Percentiles rank a stretch among this genome's conserved stretches.
These are phyloP conservation scores for Diloba caeruleocephala DNA, from an alignment of 2,888 invertebrate species.

Conservation along the genomic window DNA sequence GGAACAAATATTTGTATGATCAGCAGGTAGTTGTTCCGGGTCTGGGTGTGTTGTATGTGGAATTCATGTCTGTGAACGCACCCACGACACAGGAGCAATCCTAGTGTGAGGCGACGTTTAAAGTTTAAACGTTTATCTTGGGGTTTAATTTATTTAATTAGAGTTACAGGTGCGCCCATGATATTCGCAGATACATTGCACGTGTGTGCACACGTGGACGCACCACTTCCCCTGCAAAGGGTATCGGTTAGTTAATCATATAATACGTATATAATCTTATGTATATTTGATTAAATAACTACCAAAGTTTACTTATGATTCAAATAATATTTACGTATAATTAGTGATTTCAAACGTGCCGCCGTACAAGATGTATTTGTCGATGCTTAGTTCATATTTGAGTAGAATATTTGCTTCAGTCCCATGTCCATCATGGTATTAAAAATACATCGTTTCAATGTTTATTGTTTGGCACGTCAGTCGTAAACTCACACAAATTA, in stretches of 20 bases:
- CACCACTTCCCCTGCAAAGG: too few species aligned
- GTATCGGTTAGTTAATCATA: not conserved
- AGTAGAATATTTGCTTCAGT: not conserved
- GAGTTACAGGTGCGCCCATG: too few species aligned
- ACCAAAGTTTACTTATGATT: not conserved
- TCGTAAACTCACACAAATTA: not conserved
- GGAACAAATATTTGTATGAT: too few species aligned
- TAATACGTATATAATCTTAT: not conserved
- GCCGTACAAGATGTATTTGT: not conserved
- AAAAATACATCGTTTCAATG: not conserved
- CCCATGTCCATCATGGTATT: not conserved
- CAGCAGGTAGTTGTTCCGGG: too few species aligned
- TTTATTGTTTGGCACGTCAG: not conserved
- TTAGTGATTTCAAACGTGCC: constrained; percentile 1
- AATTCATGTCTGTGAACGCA: too few species aligned
- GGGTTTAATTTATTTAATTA: too few species aligned
- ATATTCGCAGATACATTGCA: too few species aligned
- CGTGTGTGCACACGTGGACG: too few species aligned
- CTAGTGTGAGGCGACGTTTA: too few species aligned
- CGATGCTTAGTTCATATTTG: not conserved
- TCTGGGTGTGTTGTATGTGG: too few species aligned
- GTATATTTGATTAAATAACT: not conserved
- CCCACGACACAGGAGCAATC: too few species aligned
- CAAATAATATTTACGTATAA: constrained; percentile 4
- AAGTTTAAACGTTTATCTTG: too few species aligned